phyloP scores from a whole-genome alignment of 2,113 vertebrate species.

The Numida meleagris region DNA sequence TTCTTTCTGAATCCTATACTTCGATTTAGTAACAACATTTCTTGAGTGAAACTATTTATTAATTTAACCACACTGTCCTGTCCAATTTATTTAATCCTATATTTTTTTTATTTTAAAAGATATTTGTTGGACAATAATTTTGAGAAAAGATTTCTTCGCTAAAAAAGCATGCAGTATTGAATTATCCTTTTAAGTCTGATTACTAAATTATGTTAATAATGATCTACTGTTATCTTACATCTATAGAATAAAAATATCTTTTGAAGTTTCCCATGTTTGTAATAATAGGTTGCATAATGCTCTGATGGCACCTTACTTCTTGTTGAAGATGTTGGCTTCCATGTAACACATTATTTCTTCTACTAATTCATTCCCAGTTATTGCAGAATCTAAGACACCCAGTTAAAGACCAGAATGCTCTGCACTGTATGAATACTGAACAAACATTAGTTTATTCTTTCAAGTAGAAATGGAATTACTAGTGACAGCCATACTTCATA shows the following conservation, averaged over 20 bases:
- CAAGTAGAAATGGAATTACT: background rate
- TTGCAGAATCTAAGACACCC: background rate
- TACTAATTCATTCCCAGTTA: constrained; percentile 28
- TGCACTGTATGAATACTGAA: background rate
- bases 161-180: background rate
- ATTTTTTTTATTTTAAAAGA: background rate
- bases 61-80: background rate
- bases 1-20: background rate
- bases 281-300: background rate
- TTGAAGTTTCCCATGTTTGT: constrained; percentile 33
- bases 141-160: background rate
- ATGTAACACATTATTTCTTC: background rate
- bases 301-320: background rate
- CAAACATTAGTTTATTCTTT: background rate
- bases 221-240: background rate
- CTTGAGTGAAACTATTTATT: background rate
- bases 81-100: background rate
- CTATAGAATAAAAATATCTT: background rate
- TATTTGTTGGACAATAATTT: background rate
- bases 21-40: background rate
- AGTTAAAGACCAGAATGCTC: background rate
- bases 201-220: constrained; percentile 19
- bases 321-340: background rate
- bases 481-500: background rate
- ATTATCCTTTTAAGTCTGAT: constrained; percentile 1